Evolutionary conservation across 1,140 invertebrate genomes (phyloP).

Genomic region (Brachionus asplanchnoidis): DNA sequence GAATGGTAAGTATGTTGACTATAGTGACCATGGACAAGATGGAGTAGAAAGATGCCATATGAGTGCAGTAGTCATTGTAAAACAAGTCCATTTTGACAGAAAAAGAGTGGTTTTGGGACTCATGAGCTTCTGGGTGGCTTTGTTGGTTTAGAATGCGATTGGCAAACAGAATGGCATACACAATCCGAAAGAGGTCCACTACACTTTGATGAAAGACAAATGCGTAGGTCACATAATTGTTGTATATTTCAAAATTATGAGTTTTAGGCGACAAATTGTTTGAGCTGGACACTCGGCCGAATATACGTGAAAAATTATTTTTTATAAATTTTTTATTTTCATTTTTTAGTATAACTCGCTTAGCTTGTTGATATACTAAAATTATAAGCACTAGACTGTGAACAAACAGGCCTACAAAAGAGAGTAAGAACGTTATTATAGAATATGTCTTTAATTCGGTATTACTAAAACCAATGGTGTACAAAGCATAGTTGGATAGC

Average conservation of each 20-base stretch:
- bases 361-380: neutral
- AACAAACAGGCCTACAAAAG: neutral
- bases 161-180: conserved; percentile 1
- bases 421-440: neutral
- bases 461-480: neutral
- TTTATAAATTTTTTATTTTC: conserved; percentile 15
- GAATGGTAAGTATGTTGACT: conserved; percentile 31
- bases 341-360: conserved; percentile 1
- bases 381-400: neutral
- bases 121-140: neutral
- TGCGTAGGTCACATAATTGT: conserved; percentile 36
- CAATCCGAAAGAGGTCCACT: conserved; percentile 10
- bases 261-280: neutral
- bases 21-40: conserved; percentile 37
- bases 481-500: neutral
- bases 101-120: neutral
- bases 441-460: neutral
- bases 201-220: conserved; percentile 40
- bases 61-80: conserved; percentile 22
- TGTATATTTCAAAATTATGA: conserved; percentile 19
- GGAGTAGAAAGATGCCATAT: conserved; percentile 20
- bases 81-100: neutral
- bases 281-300: neutral
- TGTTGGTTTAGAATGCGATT: neutral
- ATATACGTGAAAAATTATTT: conserved; percentile 19